Evolutionary conservation across 2,797 vertebrate genomes (phyloP).

Genomic region (Premnoplex brunnescens): DNA sequence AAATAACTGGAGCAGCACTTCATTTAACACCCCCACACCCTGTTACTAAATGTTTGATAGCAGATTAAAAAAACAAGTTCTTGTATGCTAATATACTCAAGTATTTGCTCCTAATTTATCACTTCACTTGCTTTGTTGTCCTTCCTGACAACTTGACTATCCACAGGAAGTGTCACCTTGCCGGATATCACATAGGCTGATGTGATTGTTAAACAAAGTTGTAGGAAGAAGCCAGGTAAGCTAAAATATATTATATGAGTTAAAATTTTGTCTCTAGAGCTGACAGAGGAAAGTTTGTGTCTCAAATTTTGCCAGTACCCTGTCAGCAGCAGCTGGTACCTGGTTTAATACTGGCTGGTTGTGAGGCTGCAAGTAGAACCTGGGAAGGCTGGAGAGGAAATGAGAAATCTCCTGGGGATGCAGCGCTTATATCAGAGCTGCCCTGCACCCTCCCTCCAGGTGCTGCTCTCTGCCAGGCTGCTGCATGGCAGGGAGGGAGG

Average conservation of each 20-base stretch:
- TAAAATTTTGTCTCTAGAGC: neutral
- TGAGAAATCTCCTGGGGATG: neutral
- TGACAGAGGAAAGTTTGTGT: neutral
- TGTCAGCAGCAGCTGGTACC: neutral
- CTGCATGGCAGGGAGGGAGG: neutral
- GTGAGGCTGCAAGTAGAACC: neutral
- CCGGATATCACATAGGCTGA: neutral
- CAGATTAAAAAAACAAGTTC: neutral
- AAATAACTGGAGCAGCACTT: neutral
- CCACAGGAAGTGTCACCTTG: neutral
- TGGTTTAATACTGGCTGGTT: neutral
- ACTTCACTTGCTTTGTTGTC: neutral
- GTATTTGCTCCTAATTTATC: neutral
- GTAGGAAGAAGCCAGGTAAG: neutral
- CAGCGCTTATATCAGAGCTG: rapidly evolving
- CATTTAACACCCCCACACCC: neutral
- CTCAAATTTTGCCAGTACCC: neutral
- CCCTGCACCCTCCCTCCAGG: neutral
- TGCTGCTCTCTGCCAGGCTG: neutral
- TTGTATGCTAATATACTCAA: neutral
- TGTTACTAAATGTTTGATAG: neutral
- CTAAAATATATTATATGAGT: neutral
- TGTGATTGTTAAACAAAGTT: neutral
- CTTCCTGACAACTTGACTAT: neutral
- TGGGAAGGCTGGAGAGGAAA: neutral